Evolutionary conservation across 2,113 vertebrate species (phyloP).

Genomic region (Anser cygnoides): DNA sequence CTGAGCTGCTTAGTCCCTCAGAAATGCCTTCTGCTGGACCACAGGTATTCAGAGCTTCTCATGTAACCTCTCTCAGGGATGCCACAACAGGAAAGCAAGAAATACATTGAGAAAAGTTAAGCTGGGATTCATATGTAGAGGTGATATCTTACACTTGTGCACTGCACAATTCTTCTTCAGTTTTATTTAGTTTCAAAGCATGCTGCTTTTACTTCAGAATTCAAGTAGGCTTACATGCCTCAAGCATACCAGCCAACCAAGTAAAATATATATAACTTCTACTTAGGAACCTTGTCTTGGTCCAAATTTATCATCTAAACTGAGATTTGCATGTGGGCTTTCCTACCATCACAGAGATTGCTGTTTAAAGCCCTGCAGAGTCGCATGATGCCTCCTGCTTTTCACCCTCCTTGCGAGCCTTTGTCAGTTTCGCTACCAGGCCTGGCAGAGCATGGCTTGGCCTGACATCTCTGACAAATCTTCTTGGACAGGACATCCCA

Average conservation of each 20-base stretch:
- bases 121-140: neutral
- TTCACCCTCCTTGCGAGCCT: neutral
- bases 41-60: neutral
- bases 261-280: neutral
- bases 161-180: neutral
- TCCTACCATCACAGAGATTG: neutral
- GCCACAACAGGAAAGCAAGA: neutral
- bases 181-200: neutral
- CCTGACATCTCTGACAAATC: neutral
- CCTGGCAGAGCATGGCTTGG: neutral
- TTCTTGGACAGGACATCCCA: neutral
- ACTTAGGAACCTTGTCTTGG: neutral
- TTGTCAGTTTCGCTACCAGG: neutral
- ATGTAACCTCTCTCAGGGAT: neutral
- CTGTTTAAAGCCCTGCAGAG: neutral
- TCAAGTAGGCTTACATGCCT: neutral
- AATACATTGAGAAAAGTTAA: neutral
- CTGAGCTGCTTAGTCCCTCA: accelerated
- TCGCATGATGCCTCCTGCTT: neutral
- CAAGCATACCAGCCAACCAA: neutral
- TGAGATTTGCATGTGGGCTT: neutral
- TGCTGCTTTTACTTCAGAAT: neutral
- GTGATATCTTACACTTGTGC: neutral
- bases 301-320: neutral
- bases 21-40: neutral